Conservation (phyloP, 2,888 invertebrate species). For the Apeira syringaria region DNA sequence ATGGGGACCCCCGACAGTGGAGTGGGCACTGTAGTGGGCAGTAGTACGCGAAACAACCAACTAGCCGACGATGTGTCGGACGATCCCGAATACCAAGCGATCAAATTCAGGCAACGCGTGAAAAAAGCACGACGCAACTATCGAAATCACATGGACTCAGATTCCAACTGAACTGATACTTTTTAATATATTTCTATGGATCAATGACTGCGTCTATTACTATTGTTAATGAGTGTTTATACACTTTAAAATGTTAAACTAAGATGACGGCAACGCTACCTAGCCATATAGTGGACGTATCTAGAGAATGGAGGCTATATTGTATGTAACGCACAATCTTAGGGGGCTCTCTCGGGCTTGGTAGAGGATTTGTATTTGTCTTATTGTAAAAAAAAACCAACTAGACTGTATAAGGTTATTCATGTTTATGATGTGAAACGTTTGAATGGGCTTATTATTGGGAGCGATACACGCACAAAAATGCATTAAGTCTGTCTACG, state of each 20-base stretch:
- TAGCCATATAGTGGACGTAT: slow-evolving; percentile 9
- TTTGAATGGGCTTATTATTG: too few relatives aligned
- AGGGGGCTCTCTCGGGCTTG: too few relatives aligned
- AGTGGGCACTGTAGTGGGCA: slow-evolving; percentile 60
- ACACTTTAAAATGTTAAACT: slow-evolving; percentile 16
- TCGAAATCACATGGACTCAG: slow-evolving; percentile 86
- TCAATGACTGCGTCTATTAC: slow-evolving; percentile 39
- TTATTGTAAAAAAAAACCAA: too few relatives aligned
- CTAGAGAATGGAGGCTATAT: too few relatives aligned
- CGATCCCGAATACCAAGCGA: slow-evolving; percentile 75
- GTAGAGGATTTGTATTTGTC: too few relatives aligned
- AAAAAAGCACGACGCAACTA: slow-evolving; percentile 86
- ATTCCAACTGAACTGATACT: slow-evolving; percentile 80
- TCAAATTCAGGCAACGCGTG: slow-evolving; percentile 83
- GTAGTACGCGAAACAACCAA: slow-evolving; percentile 53
- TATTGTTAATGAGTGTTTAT: slow-evolving; percentile 32
- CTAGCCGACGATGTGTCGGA: slow-evolving; percentile 65
- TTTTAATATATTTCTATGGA: slow-evolving; percentile 17
- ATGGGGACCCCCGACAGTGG: slow-evolving; percentile 69
- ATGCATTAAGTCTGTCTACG: too few relatives aligned
- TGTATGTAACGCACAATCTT: too few relatives aligned
- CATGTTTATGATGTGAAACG: too few relatives aligned
- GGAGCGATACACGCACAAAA: too few relatives aligned
- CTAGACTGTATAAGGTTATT: too few relatives aligned
- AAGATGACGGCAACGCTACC: slow-evolving; percentile 9